These are phyloP conservation scores for Noturus placidus DNA, from an alignment of 2,113 vertebrate genomes.

Conservation along the genomic window DNA sequence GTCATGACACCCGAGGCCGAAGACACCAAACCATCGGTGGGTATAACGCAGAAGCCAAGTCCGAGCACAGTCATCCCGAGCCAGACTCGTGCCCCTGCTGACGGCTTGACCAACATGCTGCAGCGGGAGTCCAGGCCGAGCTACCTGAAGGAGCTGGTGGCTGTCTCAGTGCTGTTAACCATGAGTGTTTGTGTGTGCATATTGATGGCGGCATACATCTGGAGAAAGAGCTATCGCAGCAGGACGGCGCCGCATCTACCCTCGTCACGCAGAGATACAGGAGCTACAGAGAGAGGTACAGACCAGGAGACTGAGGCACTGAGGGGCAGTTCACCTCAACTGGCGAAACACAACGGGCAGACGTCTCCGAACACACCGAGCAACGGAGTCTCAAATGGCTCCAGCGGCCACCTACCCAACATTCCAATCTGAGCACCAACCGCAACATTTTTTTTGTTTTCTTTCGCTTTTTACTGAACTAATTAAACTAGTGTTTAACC, in stretches of 20 bases:
- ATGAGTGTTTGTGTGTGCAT: constrained; percentile 63
- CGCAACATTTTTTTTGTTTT: too few species aligned
- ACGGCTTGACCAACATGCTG: neutral
- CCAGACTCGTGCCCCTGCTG: neutral
- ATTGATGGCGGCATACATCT: constrained; percentile 54
- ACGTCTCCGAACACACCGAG: constrained; percentile 26
- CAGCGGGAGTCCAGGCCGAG: neutral
- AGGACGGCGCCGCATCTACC: constrained; percentile 55
- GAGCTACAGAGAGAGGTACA: neutral
- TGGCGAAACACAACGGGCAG: constrained; percentile 52
- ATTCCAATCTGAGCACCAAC: constrained; percentile 63
- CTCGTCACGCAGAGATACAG: neutral
- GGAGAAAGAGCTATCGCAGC: constrained; percentile 56
- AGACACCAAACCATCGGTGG: neutral
- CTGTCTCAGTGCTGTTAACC: constrained; percentile 66
- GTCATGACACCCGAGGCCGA: neutral
- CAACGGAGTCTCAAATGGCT: constrained; percentile 56
- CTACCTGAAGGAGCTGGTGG: constrained; percentile 70
- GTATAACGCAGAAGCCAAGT: neutral
- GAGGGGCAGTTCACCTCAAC: constrained; percentile 29
- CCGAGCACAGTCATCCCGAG: constrained; percentile 1
- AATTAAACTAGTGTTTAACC: neutral
- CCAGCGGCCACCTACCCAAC: constrained; percentile 72
- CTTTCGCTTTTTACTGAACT: neutral
- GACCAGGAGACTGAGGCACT: constrained; percentile 59